These are phyloP conservation scores for Philaethria dido DNA, from an alignment of 2,888 invertebrate genomes.

Conservation along the genomic window DNA sequence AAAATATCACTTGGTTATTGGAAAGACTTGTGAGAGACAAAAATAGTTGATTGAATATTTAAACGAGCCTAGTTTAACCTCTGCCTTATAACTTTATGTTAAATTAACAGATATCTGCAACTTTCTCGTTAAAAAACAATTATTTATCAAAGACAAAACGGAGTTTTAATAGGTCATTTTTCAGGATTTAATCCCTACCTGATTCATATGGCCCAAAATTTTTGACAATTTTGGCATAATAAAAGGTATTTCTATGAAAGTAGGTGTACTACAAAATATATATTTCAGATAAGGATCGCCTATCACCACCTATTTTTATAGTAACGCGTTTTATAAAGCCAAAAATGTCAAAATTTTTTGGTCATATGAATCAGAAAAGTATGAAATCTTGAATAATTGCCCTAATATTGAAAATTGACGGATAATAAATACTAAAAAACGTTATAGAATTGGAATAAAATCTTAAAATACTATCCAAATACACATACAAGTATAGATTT, in stretches of 20 bases:
- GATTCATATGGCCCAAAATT: too few species aligned
- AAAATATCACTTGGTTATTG: slow-evolving; percentile 76
- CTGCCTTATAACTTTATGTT: neutral
- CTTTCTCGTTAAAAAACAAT: neutral
- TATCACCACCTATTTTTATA: too few species aligned
- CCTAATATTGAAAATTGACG: neutral
- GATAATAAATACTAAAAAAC: slow-evolving; percentile 5
- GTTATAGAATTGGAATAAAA: slow-evolving; percentile 15
- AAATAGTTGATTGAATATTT: slow-evolving; percentile 16
- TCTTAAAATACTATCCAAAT: slow-evolving; percentile 2
- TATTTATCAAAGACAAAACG: neutral
- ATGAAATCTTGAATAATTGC: too few species aligned
- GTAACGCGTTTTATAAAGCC: too few species aligned
- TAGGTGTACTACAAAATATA: too few species aligned
- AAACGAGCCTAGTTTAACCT: neutral
- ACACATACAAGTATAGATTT: slow-evolving; percentile 8
- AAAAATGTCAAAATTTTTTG: too few species aligned
- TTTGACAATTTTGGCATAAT: too few species aligned
- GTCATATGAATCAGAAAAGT: too few species aligned
- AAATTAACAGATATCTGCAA: neutral
- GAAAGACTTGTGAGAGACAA: slow-evolving; percentile 59
- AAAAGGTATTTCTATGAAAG: too few species aligned
- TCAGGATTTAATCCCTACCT: too few species aligned
- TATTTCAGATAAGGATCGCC: too few species aligned
- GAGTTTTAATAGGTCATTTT: neutral